phyloP scores from a whole-genome alignment of 1,140 invertebrate genomes.

The Drosophila lowei region DNA sequence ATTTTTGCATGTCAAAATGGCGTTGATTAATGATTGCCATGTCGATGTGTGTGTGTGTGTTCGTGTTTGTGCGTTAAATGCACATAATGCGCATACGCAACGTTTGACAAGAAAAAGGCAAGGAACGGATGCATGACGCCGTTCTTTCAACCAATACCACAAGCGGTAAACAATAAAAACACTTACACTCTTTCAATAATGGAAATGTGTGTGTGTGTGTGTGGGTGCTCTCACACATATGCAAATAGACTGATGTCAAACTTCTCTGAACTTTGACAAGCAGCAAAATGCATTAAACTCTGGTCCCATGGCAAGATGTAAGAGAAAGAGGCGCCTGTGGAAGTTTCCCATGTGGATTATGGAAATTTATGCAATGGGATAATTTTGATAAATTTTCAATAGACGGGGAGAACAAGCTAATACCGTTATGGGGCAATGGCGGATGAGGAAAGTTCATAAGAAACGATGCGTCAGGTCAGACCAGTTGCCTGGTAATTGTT shows the following conservation, averaged over 20 bases:
- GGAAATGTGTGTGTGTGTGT: not conserved
- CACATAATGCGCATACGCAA: constrained; percentile 72
- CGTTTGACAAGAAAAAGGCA: constrained; percentile 32
- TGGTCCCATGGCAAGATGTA: not conserved
- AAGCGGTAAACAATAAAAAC: constrained; percentile 46
- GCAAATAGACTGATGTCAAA: constrained; percentile 28
- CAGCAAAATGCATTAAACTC: constrained; percentile 51
- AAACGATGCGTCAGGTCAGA: too few species aligned
- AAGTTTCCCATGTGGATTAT: constrained; percentile 21
- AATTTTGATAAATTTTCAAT: too few species aligned
- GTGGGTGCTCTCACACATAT: constrained; percentile 1
- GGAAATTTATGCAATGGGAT: constrained; percentile 3
- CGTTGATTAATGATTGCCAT: constrained; percentile 58
- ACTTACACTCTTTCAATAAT: constrained; percentile 4
- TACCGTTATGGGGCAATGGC: too few species aligned
- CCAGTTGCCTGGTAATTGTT: too few species aligned
- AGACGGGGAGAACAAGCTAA: too few species aligned
- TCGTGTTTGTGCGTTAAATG: constrained; percentile 34
- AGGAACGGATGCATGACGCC: constrained; percentile 13
- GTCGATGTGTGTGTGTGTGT: not conserved
- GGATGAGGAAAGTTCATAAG: too few species aligned
- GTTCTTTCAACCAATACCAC: constrained; percentile 28
- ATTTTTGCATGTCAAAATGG: constrained; percentile 51
- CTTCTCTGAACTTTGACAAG: constrained; percentile 29
- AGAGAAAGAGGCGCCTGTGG: not conserved